Percentiles rank a stretch among this genome's conserved stretches.
These are phyloP conservation scores for Embidobia sp. DNA, from an alignment of 2,888 invertebrate genomes.

Conservation along the genomic window DNA sequence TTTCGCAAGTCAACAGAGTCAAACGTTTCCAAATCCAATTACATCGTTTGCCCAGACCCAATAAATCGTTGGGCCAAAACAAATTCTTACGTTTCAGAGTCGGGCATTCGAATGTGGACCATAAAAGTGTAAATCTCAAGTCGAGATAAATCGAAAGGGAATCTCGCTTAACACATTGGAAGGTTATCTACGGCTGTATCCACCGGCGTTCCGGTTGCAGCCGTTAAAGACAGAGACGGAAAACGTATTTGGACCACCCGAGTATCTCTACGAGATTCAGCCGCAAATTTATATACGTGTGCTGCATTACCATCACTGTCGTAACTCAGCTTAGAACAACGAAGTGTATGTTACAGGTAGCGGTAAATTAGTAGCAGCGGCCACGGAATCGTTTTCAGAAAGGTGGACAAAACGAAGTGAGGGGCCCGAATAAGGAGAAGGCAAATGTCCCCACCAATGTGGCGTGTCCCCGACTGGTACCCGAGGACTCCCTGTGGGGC, in stretches of 20 bases:
- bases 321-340: constrained; percentile 77
- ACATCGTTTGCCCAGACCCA: constrained; percentile 28
- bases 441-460: constrained; percentile 23
- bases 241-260: constrained; percentile 65
- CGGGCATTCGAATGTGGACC: constrained; percentile 42
- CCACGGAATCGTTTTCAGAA: constrained; percentile 72
- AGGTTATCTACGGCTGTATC: constrained; percentile 55
- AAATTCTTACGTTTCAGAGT: constrained; percentile 42
- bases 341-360: constrained; percentile 76
- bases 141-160: constrained; percentile 50
- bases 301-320: constrained; percentile 69
- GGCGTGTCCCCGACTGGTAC: too few relatives aligned
- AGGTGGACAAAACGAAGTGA: constrained; percentile 51
- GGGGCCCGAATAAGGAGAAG: constrained; percentile 33
- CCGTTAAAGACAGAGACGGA: constrained; percentile 63
- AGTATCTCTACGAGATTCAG: constrained; percentile 54
- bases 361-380: constrained; percentile 78
- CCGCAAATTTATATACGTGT: constrained; percentile 59
- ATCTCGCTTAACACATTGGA: constrained; percentile 58
- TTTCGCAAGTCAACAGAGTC: constrained; percentile 17
- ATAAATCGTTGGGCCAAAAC: constrained; percentile 50
- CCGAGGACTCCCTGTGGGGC: constrained; percentile 69
- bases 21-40: constrained; percentile 53
- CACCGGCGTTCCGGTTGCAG: constrained; percentile 58
- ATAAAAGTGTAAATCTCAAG: constrained; percentile 56